Conservation (phyloP, 2,888 invertebrate species). For the Omphaloscelis lunosa region DNA sequence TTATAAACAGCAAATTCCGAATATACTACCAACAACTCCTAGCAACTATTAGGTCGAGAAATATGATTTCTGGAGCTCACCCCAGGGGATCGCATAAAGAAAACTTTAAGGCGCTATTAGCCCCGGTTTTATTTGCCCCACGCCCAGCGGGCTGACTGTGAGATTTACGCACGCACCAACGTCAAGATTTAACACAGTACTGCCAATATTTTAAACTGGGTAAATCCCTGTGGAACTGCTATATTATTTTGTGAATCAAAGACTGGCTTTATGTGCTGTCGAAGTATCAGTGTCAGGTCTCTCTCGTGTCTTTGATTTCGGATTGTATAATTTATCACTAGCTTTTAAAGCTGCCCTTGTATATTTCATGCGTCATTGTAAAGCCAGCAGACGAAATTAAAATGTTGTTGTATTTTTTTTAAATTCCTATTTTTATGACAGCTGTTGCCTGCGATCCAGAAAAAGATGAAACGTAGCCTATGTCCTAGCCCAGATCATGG, state of each 20-base stretch:
- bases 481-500: too few relatives aligned
- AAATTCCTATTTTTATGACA: too few relatives aligned
- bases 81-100: slow-evolving; percentile 78
- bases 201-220: slow-evolving; percentile 66
- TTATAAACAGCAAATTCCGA: slow-evolving; percentile 69
- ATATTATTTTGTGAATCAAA: slow-evolving; percentile 60
- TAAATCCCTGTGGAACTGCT: slow-evolving; percentile 61
- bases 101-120: slow-evolving; percentile 74
- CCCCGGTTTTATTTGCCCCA: slow-evolving; percentile 72
- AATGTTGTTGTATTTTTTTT: too few relatives aligned
- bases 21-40: slow-evolving; percentile 77
- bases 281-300: neutral
- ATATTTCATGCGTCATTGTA: neutral
- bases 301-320: neutral
- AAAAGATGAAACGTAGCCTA: too few relatives aligned
- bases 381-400: neutral
- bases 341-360: neutral
- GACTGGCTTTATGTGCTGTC: slow-evolving; percentile 8
- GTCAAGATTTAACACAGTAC: slow-evolving; percentile 66
- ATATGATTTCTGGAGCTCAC: slow-evolving; percentile 75
- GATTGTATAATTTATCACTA: neutral
- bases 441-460: too few relatives aligned
- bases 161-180: slow-evolving; percentile 73
- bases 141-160: slow-evolving; percentile 71
- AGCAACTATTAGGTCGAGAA: slow-evolving; percentile 74